Percentiles rank a stretch among this genome's conserved stretches.
These are phyloP conservation scores for Corvus cornix DNA, from an alignment of 2,113 vertebrate genomes.

Conservation along the genomic window DNA sequence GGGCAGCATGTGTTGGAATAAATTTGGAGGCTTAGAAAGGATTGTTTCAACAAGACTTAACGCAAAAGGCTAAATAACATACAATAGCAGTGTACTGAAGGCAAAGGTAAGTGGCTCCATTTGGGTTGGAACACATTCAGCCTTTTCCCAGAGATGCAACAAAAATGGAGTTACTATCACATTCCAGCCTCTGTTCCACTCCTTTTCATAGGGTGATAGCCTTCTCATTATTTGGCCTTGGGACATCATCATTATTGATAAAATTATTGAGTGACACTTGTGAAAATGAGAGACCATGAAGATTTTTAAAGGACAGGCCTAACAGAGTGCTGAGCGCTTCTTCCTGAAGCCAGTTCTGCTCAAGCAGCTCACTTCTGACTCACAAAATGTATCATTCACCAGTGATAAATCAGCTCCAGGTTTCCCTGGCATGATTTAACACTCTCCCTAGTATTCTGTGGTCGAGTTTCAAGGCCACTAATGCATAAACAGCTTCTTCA, in stretches of 20 bases:
- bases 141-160: background rate
- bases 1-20: background rate
- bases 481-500: background rate
- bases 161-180: background rate
- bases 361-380: conserved; percentile 12
- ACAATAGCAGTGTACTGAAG: background rate
- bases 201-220: background rate
- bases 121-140: background rate
- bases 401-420: background rate
- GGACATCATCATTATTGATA: background rate
- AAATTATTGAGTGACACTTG: background rate
- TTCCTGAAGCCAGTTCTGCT: background rate
- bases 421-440: background rate
- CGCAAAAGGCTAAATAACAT: background rate
- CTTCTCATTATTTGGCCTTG: background rate
- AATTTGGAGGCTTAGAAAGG: background rate
- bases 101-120: background rate
- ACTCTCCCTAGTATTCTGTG: background rate
- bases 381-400: background rate
- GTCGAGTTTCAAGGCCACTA: background rate
- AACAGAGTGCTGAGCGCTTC: background rate
- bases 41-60: background rate
- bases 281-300: background rate
- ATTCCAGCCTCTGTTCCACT: background rate
- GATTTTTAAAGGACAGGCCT: background rate